Conservation (phyloP, 2,888 invertebrate genomes). For the Acrobeloides nanus region DNA sequence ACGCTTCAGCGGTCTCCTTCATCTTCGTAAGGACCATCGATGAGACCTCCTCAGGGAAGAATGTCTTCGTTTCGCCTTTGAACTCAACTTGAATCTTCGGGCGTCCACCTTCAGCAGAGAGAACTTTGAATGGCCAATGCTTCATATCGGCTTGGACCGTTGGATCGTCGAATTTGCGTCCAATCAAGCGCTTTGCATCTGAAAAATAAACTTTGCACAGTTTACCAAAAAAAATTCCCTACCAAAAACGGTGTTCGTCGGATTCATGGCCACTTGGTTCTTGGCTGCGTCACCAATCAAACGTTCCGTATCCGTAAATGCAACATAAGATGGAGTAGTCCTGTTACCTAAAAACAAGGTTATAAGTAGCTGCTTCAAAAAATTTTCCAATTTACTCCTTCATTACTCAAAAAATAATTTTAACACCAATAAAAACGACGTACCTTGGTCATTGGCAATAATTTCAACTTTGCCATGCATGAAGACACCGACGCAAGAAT, state of each 20-base stretch:
- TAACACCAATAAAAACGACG: too few species aligned
- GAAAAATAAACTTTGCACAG: too few species aligned
- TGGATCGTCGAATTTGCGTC: conserved; percentile 56
- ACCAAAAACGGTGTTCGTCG: conserved; percentile 57
- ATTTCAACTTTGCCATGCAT: conserved; percentile 60
- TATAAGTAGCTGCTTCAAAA: too few species aligned
- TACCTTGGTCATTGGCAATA: conserved; percentile 59
- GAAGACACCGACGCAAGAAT: conserved; percentile 55
- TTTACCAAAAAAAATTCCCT: too few species aligned
- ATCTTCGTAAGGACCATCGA: conserved; percentile 50
- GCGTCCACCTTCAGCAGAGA: conserved; percentile 50
- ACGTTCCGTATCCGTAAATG: conserved; percentile 58
- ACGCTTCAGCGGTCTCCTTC: conserved; percentile 57
- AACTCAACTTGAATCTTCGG: conserved; percentile 68
- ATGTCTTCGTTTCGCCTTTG: conserved; percentile 76
- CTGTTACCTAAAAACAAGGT: conserved; percentile 56
- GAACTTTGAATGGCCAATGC: conserved; percentile 55
- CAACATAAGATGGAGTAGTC: conserved; percentile 58
- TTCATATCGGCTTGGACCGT: conserved; percentile 55
- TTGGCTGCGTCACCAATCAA: conserved; percentile 58
- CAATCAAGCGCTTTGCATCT: conserved; percentile 55
- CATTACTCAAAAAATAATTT: too few species aligned
- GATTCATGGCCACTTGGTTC: conserved; percentile 58
- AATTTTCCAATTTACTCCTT: too few species aligned
- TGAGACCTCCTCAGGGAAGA: conserved; percentile 53